Evolutionary conservation across 2,888 invertebrate species (phyloP).

Genomic region (Ctena decussata): DNA sequence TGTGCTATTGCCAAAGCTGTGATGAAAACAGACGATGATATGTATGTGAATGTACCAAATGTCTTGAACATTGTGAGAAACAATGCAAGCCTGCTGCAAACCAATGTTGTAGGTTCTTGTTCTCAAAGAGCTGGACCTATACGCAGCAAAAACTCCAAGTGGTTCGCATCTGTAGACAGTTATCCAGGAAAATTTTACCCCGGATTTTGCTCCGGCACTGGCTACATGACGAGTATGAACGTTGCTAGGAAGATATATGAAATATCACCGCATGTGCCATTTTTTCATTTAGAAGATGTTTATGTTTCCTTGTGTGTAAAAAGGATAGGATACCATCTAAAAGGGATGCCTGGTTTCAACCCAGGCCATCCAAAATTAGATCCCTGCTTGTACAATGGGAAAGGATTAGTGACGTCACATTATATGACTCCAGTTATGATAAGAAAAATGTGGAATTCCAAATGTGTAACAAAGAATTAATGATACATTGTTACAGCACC

Average conservation of each 20-base stretch:
- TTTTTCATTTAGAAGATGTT: slow-evolving; percentile 73
- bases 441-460: not conserved
- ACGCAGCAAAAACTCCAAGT: slow-evolving; percentile 58
- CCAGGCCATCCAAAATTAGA: slow-evolving; percentile 28
- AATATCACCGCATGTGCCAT: slow-evolving; percentile 64
- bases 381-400: slow-evolving; percentile 3
- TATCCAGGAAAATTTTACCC: slow-evolving; percentile 62
- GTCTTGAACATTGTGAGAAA: slow-evolving; percentile 11
- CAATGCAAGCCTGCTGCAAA: slow-evolving; percentile 23
- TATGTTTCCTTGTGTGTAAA: slow-evolving; percentile 66
- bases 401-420: slow-evolving; percentile 58
- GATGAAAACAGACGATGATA: slow-evolving; percentile 67
- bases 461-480: too few species aligned
- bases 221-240: slow-evolving; percentile 63
- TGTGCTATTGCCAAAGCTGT: slow-evolving; percentile 56
- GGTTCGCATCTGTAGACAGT: slow-evolving; percentile 59
- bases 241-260: slow-evolving; percentile 53
- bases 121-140: slow-evolving; percentile 39
- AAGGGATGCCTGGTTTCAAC: slow-evolving; percentile 50
- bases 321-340: slow-evolving; percentile 48
- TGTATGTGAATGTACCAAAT: slow-evolving; percentile 54
- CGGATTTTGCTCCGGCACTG: slow-evolving; percentile 69
- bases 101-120: slow-evolving; percentile 61
- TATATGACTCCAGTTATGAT: not conserved
- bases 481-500: too few species aligned